Percentiles rank a stretch among this genome's conserved stretches.
These are phyloP conservation scores for Argyrosomus japonicus DNA, from an alignment of 2,113 vertebrate species.

Conservation along the genomic window DNA sequence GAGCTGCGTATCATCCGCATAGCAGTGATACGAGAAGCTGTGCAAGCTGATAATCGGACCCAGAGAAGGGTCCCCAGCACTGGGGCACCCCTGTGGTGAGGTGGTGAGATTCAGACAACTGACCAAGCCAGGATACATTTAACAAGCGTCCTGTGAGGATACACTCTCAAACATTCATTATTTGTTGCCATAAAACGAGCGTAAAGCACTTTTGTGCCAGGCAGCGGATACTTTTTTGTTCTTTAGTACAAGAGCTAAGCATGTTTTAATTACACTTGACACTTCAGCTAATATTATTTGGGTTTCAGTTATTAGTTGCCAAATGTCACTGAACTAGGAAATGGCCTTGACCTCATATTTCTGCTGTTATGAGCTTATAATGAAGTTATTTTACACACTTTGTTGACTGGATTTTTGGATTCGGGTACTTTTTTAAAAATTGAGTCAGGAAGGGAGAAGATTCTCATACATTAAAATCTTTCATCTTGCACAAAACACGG, in stretches of 20 bases:
- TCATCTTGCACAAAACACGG: background rate
- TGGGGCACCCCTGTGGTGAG: too few relatives aligned
- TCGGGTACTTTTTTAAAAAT: background rate
- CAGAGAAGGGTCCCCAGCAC: too few relatives aligned
- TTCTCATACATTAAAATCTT: background rate
- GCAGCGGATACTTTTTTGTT: too few relatives aligned
- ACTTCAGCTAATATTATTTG: background rate
- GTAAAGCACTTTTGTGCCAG: too few relatives aligned
- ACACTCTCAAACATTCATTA: background rate
- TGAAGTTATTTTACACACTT: background rate
- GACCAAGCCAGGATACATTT: too few relatives aligned
- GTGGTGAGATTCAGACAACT: too few relatives aligned
- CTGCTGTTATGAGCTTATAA: slow-evolving; percentile 1
- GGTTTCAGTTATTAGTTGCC: background rate
- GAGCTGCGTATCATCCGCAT: too few relatives aligned
- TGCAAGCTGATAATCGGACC: too few relatives aligned
- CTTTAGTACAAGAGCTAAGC: background rate
- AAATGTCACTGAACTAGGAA: background rate
- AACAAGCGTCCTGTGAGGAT: too few relatives aligned
- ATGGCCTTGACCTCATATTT: background rate
- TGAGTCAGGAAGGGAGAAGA: background rate
- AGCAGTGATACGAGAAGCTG: too few relatives aligned
- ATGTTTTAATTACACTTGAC: slow-evolving; percentile 19
- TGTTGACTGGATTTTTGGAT: background rate
- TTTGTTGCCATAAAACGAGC: background rate